Base-by-base conservation (phyloP, 2,888 invertebrate species). In the Coecobrya sp. region DNA sequence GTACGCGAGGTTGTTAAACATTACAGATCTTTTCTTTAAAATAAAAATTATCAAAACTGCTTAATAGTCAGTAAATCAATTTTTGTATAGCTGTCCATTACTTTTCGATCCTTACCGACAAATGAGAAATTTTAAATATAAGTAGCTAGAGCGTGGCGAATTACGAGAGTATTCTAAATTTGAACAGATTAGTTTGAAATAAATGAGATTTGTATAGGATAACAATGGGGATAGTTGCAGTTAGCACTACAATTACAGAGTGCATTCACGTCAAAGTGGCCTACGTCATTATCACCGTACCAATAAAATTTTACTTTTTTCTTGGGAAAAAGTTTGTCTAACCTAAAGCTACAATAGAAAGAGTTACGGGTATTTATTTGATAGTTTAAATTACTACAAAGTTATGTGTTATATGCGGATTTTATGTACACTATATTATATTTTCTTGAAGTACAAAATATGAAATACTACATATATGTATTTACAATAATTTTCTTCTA, bases 1-100 rank as follows among this genome's bases (percentile, higher is more conserved):
- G 87, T 87, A 87, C 87, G 65, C 76, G 73, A 42, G 73, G 19
- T 73, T 73, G 19, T 59, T 19, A 1, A 59, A 59, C 19, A 59
- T 59, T 59, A 49, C 1, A 49, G 11, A 49, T 49, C 10, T 49
- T 49, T 1, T 7, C 49, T 13, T 49, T 49, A 1, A 49, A 49
- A 49, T 42, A 13, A 49, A 49, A 49, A 49, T 1, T 49, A 13
- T 13, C 49, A 49, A 10, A 10, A 49, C 1, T 49, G 10, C 11
- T 49, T 3, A 13, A 49, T 49, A 11, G 10, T 49, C 13, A 3
- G 49, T 13, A 49, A 49, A 13, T 49, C 49, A 49, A 49, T 49
- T 49, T 49, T 49, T 13, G 13, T 49, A 13, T 13, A 3, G 10
- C 49, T 49, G 1, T 49, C 49, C 13, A 13, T 42, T 42, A 13